A percentile compares a stretch with the other conserved stretches of the same genome.
These are phyloP conservation scores for Ditylenchus weischeri DNA, from an alignment of 2,888 invertebrate species.

Conservation along the genomic window DNA sequence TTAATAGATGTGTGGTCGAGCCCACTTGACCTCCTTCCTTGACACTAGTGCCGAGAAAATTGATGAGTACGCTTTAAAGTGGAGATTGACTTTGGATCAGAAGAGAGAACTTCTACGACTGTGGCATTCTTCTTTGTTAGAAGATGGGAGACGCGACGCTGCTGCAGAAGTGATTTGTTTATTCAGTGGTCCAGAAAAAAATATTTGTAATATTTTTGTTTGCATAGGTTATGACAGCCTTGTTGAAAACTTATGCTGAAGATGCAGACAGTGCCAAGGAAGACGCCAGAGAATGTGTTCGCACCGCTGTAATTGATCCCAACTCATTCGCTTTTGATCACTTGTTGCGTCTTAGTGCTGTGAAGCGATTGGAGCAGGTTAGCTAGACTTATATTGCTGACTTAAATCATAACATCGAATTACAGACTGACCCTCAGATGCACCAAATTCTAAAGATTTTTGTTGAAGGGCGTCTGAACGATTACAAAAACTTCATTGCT, in stretches of 20 bases:
- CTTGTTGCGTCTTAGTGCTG: slow-evolving; percentile 84
- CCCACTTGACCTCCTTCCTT: slow-evolving; percentile 31
- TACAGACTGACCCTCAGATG: slow-evolving; percentile 45
- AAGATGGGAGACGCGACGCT: slow-evolving; percentile 67
- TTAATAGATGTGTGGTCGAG: slow-evolving; percentile 25
- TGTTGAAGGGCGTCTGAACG: slow-evolving; percentile 44
- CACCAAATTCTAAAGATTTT: slow-evolving; percentile 48
- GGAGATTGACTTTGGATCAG: slow-evolving; percentile 41
- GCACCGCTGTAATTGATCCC: slow-evolving; percentile 79
- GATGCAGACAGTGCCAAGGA: slow-evolving; percentile 93
- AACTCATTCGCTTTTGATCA: slow-evolving; percentile 92
- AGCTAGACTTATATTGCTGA: not conserved
- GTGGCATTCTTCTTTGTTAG: slow-evolving; percentile 48
- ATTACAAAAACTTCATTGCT: slow-evolving; percentile 39
- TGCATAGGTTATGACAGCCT: slow-evolving; percentile 75
- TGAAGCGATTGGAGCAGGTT: slow-evolving; percentile 72
- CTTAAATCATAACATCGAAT: slow-evolving; percentile 7
- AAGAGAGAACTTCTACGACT: slow-evolving; percentile 44
- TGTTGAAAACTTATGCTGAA: slow-evolving; percentile 90
- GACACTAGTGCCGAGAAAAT: slow-evolving; percentile 30
- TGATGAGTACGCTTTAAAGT: slow-evolving; percentile 31
- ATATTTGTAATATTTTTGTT: slow-evolving; percentile 5
- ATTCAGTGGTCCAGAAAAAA: no score
- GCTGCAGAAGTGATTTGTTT: slow-evolving; percentile 44
- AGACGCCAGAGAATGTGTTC: slow-evolving; percentile 86